Base-by-base conservation (phyloP, 64 coral and sea anemone genomes). In the Stichodactyla mertensii region DNA sequence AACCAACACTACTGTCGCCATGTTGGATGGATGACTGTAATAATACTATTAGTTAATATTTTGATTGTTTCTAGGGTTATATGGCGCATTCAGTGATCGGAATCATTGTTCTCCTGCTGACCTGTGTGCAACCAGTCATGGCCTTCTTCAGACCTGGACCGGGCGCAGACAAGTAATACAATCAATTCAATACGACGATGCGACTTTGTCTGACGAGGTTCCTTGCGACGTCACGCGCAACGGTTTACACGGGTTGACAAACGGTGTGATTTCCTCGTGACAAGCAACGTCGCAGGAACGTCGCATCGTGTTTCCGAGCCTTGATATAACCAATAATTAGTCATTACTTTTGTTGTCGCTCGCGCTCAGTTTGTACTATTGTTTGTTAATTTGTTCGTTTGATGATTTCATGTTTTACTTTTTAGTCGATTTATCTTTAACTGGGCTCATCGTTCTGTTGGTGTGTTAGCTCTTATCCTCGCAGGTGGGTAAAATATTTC, bases 101-200 rank as follows among this genome's bases (percentile, higher is more conserved):
- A 12, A 78, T 93, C 8, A 82, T 88, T 79, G 85, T 93, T 20
- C 82, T 92, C 16, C 55, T 22, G 16, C 52, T 93, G 71, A 88
- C 94, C 15, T n/a, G 89, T 22, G 28, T 88, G 24, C 91, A 96
- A 26, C 94, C 94, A 22, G 70, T 90, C 77, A 85, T 93, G 77
- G 94, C 94, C 0, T 93, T 85, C 84, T 93, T 96, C 71, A 87
- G 94, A 82, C 94, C 94, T 70, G 64, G 81, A 58, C 85, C 91
- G 24, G 60, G 82, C 78, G 57, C 85, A 51, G 54, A 62, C 15
- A 92, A 92, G 91, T 92, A 85, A 80, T 66, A 57, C 57, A 71
- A 66, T 31, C 7, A 27, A 45, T 2, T 45, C 36, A 1, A 45
- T 45, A 45, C 31, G 31, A 45, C 36, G 3, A 45, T 45, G 36